These are phyloP conservation scores for Tichodroma muraria DNA, from an alignment of 2,113 vertebrate genomes.

Conservation along the genomic window DNA sequence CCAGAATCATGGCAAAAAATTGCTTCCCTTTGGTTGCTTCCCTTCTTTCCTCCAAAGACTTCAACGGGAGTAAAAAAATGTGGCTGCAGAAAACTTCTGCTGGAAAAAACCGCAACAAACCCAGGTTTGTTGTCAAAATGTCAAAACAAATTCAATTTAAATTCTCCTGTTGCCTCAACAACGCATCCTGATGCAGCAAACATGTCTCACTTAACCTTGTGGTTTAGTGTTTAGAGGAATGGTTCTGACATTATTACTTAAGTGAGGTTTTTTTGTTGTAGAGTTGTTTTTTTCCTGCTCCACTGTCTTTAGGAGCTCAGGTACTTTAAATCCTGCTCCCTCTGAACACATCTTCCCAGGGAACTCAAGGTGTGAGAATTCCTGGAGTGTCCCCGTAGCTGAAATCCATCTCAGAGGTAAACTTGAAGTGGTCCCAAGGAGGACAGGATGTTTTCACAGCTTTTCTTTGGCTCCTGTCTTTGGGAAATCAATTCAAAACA, in stretches of 20 bases:
- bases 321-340: not conserved
- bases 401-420: not conserved
- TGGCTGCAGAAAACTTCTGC: not conserved
- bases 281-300: not conserved
- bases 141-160: not conserved
- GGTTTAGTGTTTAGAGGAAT: not conserved
- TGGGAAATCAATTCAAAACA: not conserved
- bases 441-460: not conserved
- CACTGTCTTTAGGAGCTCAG: not conserved
- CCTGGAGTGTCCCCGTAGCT: accelerated
- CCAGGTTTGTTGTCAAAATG: not conserved
- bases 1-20: not conserved
- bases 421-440: not conserved
- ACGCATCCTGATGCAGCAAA: not conserved
- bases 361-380: not conserved
- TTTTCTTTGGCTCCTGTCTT: not conserved
- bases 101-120: not conserved
- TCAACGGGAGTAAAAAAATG: not conserved
- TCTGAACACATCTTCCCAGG: not conserved
- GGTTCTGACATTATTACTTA: not conserved
- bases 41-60: not conserved
- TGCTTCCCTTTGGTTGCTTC: not conserved
- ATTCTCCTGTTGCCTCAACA: not conserved
- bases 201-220: not conserved
- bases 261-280: not conserved